Evolutionary conservation across 1,140 invertebrate species (phyloP), one percentile per base, ranked within the genome.

Genomic region (Hylaeus volcanicus): DNA sequence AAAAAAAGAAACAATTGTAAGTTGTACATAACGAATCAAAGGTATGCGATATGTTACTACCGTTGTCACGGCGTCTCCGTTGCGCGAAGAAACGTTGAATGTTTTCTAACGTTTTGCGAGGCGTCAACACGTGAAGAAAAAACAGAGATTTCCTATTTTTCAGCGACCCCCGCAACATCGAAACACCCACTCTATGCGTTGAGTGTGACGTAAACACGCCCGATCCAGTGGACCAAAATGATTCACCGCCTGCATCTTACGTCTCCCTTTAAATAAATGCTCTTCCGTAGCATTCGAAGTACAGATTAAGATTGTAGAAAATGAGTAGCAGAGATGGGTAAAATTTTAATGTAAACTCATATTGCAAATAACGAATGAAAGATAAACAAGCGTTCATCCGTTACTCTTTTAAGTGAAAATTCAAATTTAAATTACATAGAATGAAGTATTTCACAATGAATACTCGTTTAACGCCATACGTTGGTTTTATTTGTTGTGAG

Each of bases 201-300:
- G 51, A 66, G 53, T 60, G 71, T 71, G 43, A 74, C 2, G 26
- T 26, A 45, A 79, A 79, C 76, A 80, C 63, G 64, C 55, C 79
- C 68, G 75, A 82, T 79, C 53, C 79, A 82, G 81, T 80, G 81
- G 75, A 82, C 81, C 75, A 82, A 77, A 63, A 77, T 51, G 61
- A 82, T 73, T 80, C 60, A 73, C 63, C 78, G 71, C 39, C 72
- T 74, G 78, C 60, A 53, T 74, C 64, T 41, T 43, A 39, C 63
- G 45, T 58, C 45, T 51, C 26, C 65, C 41, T 65, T 56, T 72
- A 51, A 64, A 43, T 14, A 43, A 53, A 45, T 68, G 64, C 63
- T 39, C 39, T 15, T 26, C 63, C 37, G 60, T 68, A 75, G 55
- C 55, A 51, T 68, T 68, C 55, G 55, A 68, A 74, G 60, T 14